These are phyloP conservation scores for Troides helena DNA, from an alignment of 2,888 invertebrate species.

Conservation along the genomic window DNA sequence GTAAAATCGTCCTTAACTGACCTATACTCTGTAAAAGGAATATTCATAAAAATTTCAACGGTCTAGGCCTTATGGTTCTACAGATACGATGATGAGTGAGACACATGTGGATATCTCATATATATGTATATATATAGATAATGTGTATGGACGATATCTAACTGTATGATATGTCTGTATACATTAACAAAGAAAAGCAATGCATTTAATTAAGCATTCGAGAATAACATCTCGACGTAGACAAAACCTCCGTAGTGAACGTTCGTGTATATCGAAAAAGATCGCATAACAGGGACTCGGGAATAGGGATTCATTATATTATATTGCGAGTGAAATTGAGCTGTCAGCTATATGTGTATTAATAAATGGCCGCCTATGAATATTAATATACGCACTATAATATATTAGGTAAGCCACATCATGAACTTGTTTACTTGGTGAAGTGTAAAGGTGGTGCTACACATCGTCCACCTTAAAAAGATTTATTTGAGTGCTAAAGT, in stretches of 20 bases:
- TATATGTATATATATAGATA: too few species aligned
- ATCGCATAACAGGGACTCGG: constrained; percentile 45
- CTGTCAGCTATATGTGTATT: constrained; percentile 71
- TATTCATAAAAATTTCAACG: too few species aligned
- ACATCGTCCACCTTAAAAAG: background rate
- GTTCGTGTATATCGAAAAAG: constrained; percentile 48
- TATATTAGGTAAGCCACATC: constrained; percentile 29
- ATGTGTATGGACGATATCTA: too few species aligned
- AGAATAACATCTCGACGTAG: constrained; percentile 28
- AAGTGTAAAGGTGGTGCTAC: constrained; percentile 13
- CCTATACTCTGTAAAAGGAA: too few species aligned
- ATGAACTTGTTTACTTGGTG: constrained; percentile 26
- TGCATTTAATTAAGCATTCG: constrained; percentile 35
- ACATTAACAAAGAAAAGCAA: constrained; percentile 17
- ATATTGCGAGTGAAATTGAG: constrained; percentile 67
- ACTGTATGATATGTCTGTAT: too few species aligned
- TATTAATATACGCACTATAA: constrained; percentile 67
- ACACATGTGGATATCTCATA: too few species aligned
- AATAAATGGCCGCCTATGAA: constrained; percentile 74
- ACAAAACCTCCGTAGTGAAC: constrained; percentile 34
- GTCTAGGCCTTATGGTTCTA: too few species aligned
- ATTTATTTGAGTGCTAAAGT: too few species aligned
- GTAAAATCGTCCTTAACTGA: too few species aligned
- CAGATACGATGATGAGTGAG: too few species aligned
- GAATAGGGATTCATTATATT: constrained; percentile 42